phyloP scores from a whole-genome alignment of 92 coral and sea anemone species.

The Blastomussa wellsi region DNA sequence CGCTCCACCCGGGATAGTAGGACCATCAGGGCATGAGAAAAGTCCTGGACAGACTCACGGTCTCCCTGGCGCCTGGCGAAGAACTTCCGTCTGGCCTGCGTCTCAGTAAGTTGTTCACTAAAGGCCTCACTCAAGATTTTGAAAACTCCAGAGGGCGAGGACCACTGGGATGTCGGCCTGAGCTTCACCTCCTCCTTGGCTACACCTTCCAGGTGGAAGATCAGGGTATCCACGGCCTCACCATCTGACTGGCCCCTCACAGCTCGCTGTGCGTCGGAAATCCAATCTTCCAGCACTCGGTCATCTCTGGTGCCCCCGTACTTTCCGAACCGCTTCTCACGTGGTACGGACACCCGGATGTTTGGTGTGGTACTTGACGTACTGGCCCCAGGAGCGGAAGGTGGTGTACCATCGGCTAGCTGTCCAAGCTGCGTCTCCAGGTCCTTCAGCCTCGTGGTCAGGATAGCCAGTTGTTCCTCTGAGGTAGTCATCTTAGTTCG shows the following conservation, averaged over 20 bases:
- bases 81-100: slow-evolving; percentile 60
- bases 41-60: slow-evolving; percentile 51
- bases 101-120: slow-evolving; percentile 62
- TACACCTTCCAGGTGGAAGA: slow-evolving; percentile 56
- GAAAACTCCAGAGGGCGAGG: slow-evolving; percentile 47
- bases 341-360: slow-evolving; percentile 44
- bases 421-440: slow-evolving; percentile 43
- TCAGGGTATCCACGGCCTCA: slow-evolving; percentile 57
- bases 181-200: slow-evolving; percentile 58
- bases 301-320: slow-evolving; percentile 52
- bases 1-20: too few relatives aligned
- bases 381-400: not conserved
- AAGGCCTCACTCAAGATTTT: slow-evolving; percentile 47
- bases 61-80: slow-evolving; percentile 50
- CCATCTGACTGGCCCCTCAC: slow-evolving; percentile 34
- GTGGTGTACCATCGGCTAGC: not conserved
- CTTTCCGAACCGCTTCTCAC: slow-evolving; percentile 44
- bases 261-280: slow-evolving; percentile 58
- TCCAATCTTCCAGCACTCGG: slow-evolving; percentile 60
- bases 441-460: slow-evolving; percentile 24
- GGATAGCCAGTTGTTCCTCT: not conserved
- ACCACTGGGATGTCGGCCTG: slow-evolving; percentile 49
- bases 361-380: not conserved
- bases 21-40: slow-evolving; percentile 61
- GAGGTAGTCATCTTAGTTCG: not conserved